phyloP scores from a whole-genome alignment of 2,113 vertebrate species.

The Lophura nycthemera region DNA sequence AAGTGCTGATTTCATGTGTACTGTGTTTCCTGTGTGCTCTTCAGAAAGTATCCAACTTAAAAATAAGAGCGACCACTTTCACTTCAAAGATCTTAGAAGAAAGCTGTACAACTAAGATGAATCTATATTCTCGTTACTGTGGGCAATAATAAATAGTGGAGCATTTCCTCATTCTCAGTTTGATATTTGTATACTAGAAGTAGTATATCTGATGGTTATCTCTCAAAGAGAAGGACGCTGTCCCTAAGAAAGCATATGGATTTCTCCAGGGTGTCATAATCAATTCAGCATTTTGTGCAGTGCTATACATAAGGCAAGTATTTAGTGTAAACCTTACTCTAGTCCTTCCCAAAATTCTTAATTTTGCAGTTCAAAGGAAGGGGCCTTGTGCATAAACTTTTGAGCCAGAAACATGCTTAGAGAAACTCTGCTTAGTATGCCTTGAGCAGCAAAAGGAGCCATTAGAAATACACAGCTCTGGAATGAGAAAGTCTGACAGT shows the following conservation, averaged over 20 bases:
- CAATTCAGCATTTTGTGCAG: not conserved
- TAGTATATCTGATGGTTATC: not conserved
- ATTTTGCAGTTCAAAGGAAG: not conserved
- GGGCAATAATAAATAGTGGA: not conserved
- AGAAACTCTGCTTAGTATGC: not conserved
- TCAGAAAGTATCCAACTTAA: not conserved
- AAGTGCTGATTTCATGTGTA: not conserved
- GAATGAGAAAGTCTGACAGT: not conserved
- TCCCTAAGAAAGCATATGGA: not conserved
- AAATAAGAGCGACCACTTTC: not conserved
- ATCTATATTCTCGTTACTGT: not conserved
- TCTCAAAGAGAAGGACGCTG: not conserved
- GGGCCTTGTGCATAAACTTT: not conserved
- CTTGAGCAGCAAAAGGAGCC: not conserved
- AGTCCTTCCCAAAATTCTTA: not conserved
- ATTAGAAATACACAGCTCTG: not conserved
- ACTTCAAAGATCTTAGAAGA: not conserved
- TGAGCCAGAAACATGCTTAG: not conserved
- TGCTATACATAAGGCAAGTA: not conserved
- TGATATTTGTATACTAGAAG: not conserved
- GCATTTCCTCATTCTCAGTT: not conserved
- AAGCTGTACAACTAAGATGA: not conserved
- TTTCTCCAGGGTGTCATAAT: not conserved
- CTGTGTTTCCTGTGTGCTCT: not conserved
- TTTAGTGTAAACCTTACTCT: not conserved